These are phyloP conservation scores for Pachydiplax longipennis DNA, from an alignment of 2,888 invertebrate species.

Conservation along the genomic window DNA sequence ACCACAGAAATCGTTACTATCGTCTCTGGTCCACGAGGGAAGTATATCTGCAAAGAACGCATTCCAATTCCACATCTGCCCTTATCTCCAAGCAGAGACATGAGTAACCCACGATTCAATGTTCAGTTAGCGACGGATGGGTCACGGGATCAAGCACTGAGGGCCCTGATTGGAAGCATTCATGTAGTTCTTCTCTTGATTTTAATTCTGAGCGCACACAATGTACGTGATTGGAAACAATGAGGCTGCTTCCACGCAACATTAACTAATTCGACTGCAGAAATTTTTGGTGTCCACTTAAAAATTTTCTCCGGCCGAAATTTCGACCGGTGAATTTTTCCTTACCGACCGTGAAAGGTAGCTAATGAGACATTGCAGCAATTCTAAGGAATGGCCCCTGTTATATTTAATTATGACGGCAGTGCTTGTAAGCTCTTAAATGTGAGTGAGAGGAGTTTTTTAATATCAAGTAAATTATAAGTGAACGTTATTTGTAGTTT, in stretches of 20 bases:
- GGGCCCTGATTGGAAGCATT: not conserved
- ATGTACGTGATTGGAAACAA: not conserved
- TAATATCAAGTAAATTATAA: too few relatives aligned
- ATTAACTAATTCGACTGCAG: not conserved
- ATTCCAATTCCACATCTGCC: too few relatives aligned
- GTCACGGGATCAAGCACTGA: not conserved
- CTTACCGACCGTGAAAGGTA: too few relatives aligned
- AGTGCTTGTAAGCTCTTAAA: too few relatives aligned
- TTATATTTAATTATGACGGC: too few relatives aligned
- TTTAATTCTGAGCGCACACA: not conserved
- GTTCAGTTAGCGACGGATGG: not conserved
- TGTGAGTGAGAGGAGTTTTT: too few relatives aligned
- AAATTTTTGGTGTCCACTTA: not conserved
- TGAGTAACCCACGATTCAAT: not conserved
- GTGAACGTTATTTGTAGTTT: too few relatives aligned
- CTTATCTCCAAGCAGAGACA: not conserved
- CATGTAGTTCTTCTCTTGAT: not conserved
- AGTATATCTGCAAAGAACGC: too few relatives aligned
- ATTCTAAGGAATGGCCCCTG: not conserved
- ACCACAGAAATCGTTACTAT: too few relatives aligned
- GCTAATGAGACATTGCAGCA: too few relatives aligned
- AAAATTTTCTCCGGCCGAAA: not conserved
- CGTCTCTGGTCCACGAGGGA: too few relatives aligned
- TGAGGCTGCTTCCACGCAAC: not conserved
- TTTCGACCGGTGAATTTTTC: not conserved